Evolutionary conservation across 2,888 invertebrate genomes (phyloP).

Genomic region (Trissolcus brochymenae): DNA sequence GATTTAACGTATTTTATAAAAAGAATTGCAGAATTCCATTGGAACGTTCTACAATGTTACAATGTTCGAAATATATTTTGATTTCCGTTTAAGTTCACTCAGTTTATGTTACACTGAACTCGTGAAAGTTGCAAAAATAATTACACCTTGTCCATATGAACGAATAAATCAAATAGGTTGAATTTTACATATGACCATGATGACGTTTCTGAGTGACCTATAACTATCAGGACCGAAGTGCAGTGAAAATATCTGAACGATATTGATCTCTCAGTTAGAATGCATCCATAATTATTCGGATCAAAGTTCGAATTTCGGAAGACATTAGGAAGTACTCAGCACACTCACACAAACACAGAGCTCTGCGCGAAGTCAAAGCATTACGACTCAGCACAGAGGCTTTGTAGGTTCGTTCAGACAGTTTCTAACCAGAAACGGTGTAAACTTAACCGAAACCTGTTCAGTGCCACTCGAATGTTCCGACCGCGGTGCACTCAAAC

Average conservation of each 20-base stretch:
- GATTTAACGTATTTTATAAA: no score
- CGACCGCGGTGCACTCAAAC: conserved; percentile 32
- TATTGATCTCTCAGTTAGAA: conserved; percentile 15
- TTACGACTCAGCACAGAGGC: conserved; percentile 27
- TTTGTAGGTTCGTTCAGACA: conserved; percentile 39
- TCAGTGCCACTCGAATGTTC: conserved; percentile 30
- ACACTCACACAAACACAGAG: conserved; percentile 5
- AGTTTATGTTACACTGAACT: no score
- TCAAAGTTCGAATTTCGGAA: conserved; percentile 26
- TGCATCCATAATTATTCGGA: conserved; percentile 29
- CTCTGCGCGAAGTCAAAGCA: conserved; percentile 24
- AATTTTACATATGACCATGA: not conserved
- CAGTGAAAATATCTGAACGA: not conserved
- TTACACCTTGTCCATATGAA: no score
- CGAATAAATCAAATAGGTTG: not conserved
- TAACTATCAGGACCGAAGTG: not conserved
- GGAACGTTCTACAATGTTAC: no score
- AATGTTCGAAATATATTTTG: no score
- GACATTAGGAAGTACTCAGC: conserved; percentile 27
- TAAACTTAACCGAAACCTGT: conserved; percentile 42
- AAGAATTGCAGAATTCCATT: no score
- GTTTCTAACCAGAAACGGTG: conserved; percentile 27
- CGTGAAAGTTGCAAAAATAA: no score
- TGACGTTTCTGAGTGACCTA: not conserved
- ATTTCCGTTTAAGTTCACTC: no score